These are phyloP conservation scores for Mactromeris polynyma DNA, from an alignment of 2,888 invertebrate species.

Conservation along the genomic window DNA sequence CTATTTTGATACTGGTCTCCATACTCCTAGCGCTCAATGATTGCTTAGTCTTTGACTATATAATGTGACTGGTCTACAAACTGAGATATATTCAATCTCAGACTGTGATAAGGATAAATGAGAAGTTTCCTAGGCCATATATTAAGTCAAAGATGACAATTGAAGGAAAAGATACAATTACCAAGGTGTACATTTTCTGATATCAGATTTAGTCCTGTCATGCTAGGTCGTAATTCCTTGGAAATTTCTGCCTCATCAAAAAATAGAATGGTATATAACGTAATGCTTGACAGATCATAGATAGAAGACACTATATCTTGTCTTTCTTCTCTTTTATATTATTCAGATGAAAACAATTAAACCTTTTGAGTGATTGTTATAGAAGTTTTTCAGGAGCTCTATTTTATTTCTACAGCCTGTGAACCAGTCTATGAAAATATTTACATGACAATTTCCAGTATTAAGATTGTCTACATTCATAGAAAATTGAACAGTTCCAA, in stretches of 20 bases:
- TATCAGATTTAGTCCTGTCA: neutral
- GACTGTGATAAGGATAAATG: neutral
- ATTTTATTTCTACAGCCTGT: constrained; percentile 32
- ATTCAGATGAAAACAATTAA: constrained; percentile 36
- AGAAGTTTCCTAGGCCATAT: neutral
- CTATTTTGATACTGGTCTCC: neutral
- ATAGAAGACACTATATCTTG: neutral
- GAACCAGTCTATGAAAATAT: constrained; percentile 26
- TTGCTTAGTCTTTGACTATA: too few relatives aligned
- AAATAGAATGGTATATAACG: neutral
- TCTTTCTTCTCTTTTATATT: constrained; percentile 32
- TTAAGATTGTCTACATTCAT: neutral
- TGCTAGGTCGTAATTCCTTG: neutral
- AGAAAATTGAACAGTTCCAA: neutral
- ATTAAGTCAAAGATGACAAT: neutral
- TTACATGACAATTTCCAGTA: neutral
- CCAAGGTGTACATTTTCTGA: neutral
- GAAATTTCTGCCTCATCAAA: neutral
- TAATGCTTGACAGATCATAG: neutral
- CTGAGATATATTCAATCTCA: too few relatives aligned
- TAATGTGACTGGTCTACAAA: neutral
- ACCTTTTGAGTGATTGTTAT: constrained; percentile 31
- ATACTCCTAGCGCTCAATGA: too few relatives aligned
- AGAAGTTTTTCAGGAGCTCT: constrained; percentile 41
- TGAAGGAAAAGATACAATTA: constrained; percentile 5